phyloP scores from a whole-genome alignment of 2,113 vertebrate genomes.

The Heterocephalus glaber region DNA sequence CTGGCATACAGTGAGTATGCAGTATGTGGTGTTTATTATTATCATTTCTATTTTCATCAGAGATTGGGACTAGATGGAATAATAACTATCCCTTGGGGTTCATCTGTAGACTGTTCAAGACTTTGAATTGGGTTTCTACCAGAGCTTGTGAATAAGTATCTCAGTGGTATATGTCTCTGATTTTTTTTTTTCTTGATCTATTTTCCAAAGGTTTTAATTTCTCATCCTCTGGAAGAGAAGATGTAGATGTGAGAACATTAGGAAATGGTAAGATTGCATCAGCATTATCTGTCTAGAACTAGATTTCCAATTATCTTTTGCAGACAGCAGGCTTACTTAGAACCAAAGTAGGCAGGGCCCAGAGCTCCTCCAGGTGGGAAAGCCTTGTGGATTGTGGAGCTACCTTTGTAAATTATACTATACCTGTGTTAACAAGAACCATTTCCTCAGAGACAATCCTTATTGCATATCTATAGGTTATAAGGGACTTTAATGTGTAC shows the following conservation, averaged over 20 bases:
- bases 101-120: neutral
- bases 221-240: conserved; percentile 98
- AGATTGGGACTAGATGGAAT: neutral
- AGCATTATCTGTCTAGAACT: neutral
- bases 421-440: neutral
- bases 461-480: neutral
- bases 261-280: conserved; percentile 91
- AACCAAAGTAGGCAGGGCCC: neutral
- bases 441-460: neutral
- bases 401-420: neutral
- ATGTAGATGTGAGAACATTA: conserved; percentile 97
- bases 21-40: neutral
- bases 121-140: conserved; percentile 36
- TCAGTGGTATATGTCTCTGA: conserved; percentile 48
- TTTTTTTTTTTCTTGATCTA: conserved; percentile 61
- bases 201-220: conserved; percentile 94
- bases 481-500: neutral
- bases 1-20: neutral
- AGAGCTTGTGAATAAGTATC: conserved; percentile 32
- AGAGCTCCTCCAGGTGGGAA: neutral
- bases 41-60: neutral
- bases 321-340: neutral
- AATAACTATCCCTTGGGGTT: neutral
- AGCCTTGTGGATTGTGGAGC: neutral
- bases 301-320: neutral